Percentiles rank a stretch among this genome's conserved stretches.
Evolutionary conservation across 2,113 vertebrate species (phyloP).

Genomic region (Neolamprologus hecqui): DNA sequence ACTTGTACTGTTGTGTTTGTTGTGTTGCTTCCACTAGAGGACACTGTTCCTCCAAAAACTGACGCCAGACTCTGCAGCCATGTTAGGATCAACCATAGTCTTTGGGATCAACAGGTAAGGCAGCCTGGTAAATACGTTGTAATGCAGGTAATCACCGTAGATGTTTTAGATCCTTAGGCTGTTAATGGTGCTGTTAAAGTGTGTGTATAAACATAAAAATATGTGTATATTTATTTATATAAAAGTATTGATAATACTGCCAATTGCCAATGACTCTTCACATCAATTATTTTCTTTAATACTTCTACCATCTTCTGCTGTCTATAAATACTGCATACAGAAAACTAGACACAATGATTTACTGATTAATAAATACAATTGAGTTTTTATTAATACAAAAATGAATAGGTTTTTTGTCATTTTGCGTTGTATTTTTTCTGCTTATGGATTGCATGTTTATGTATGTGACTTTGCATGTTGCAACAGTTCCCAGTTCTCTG

Average conservation of each 20-base stretch:
- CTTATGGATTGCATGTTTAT: neutral
- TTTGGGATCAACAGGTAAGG: slow-evolving; percentile 56
- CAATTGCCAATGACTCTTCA: neutral
- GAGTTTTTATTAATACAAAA: neutral
- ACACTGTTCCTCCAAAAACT: slow-evolving; percentile 58
- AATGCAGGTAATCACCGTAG: neutral
- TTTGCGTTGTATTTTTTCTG: neutral
- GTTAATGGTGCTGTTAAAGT: neutral
- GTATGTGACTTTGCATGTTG: neutral
- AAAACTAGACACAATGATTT: neutral
- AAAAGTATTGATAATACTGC: neutral
- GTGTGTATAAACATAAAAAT: neutral
- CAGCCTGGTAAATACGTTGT: neutral
- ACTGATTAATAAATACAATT: neutral
- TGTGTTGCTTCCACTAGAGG: slow-evolving; percentile 51
- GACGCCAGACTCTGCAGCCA: neutral
- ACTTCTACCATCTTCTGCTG: neutral
- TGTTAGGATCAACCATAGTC: slow-evolving; percentile 34
- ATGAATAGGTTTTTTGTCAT: neutral
- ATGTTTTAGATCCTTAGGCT: slow-evolving; percentile 1
- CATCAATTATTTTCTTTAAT: neutral
- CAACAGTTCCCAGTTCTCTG: slow-evolving; percentile 62
- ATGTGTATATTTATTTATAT: neutral
- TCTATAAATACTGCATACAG: neutral
- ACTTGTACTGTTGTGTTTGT: neutral